Evolutionary conservation across 2,797 vertebrate species (phyloP).

Genomic region (Sebastes ruberrimus): DNA sequence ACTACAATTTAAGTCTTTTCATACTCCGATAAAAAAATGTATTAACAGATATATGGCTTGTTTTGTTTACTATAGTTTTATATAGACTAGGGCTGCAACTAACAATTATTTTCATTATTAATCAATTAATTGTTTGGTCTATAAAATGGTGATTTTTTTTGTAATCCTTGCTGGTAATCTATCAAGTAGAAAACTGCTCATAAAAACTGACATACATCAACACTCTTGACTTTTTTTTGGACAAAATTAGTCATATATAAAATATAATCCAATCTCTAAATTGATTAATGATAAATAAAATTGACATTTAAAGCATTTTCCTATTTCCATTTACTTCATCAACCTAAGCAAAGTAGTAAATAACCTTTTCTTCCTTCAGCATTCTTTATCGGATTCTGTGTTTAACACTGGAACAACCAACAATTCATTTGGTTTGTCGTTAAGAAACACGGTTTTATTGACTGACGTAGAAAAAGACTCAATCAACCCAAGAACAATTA

Average conservation of each 20-base stretch:
- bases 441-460: conserved; percentile 30
- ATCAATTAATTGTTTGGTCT: too few relatives aligned
- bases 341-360: neutral
- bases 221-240: neutral
- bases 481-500: neutral
- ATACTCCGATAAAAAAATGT: neutral
- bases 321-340: neutral
- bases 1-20: neutral
- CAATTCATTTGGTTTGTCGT: neutral
- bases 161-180: neutral
- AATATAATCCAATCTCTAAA: neutral
- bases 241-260: neutral
- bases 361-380: too few relatives aligned
- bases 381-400: neutral
- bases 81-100: neutral
- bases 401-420: neutral
- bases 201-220: neutral
- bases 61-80: neutral
- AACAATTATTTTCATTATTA: too few relatives aligned
- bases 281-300: neutral
- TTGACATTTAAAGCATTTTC: neutral
- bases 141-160: too few relatives aligned
- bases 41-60: neutral
- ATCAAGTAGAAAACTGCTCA: too few relatives aligned
- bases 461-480: neutral